Conservation (phyloP, 2,113 vertebrate genomes). For the Lanius ludovicianus region DNA sequence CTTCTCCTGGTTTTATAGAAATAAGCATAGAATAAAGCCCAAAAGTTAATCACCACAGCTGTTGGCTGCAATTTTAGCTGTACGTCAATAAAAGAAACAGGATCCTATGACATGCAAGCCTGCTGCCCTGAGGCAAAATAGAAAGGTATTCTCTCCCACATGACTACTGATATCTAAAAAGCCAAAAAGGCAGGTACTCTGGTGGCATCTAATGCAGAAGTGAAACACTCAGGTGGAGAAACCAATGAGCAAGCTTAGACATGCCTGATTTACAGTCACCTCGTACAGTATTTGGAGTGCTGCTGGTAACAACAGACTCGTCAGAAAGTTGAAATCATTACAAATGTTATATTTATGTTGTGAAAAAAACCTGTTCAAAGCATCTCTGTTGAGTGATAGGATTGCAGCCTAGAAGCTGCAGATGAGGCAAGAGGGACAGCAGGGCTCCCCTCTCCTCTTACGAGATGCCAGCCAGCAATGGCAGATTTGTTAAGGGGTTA, state of each 20-base stretch:
- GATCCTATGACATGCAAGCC: background rate
- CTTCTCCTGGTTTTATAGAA: background rate
- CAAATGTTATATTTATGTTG: background rate
- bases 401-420: background rate
- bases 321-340: background rate
- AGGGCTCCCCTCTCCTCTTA: background rate
- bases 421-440: background rate
- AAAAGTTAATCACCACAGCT: background rate
- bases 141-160: background rate
- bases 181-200: background rate
- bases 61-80: background rate
- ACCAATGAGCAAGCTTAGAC: background rate
- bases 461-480: rapidly evolving
- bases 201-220: background rate
- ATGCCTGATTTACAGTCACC: background rate
- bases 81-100: background rate
- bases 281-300: background rate
- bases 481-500: background rate
- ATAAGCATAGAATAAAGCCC: background rate
- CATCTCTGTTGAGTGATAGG: background rate
- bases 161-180: background rate
- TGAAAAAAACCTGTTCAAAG: background rate
- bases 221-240: background rate
- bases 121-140: background rate
- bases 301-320: background rate